Percentiles rank a stretch among this genome's conserved stretches.
Conservation (phyloP, 2,113 vertebrate species). For the Podarcis raffonei region DNA sequence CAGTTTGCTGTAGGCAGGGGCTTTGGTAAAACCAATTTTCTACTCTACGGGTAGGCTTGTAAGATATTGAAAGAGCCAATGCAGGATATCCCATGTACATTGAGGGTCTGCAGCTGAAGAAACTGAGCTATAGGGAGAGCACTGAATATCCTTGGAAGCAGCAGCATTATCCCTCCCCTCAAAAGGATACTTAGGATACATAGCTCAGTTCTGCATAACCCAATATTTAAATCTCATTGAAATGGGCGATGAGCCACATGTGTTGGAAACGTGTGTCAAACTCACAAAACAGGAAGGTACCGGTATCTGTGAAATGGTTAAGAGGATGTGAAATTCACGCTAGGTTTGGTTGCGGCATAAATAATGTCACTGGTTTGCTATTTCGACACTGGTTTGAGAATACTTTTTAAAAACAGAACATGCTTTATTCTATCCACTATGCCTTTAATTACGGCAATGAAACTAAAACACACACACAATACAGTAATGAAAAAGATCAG, state of each 20-base stretch:
- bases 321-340: not conserved
- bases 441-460: too few species aligned
- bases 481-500: not conserved
- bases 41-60: not conserved
- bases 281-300: not conserved
- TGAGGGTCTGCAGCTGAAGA: not conserved
- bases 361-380: too few species aligned
- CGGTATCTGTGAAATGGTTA: too few species aligned
- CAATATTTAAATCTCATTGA: not conserved
- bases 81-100: not conserved
- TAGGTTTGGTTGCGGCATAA: not conserved
- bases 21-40: slow-evolving; percentile 61
- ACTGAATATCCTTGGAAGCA: not conserved
- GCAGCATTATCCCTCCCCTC: too few species aligned
- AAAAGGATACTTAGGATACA: not conserved
- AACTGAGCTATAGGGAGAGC: not conserved
- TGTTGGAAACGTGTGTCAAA: not conserved
- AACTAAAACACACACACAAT: too few species aligned
- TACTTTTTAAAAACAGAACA: not conserved
- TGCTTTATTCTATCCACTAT: not conserved
- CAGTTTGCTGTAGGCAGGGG: slow-evolving; percentile 16
- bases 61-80: not conserved
- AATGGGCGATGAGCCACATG: not conserved
- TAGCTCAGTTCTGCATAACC: too few species aligned
- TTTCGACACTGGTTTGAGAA: not conserved